Base-by-base conservation (phyloP, 2,113 vertebrate species). In the Mus spicilegus region DNA sequence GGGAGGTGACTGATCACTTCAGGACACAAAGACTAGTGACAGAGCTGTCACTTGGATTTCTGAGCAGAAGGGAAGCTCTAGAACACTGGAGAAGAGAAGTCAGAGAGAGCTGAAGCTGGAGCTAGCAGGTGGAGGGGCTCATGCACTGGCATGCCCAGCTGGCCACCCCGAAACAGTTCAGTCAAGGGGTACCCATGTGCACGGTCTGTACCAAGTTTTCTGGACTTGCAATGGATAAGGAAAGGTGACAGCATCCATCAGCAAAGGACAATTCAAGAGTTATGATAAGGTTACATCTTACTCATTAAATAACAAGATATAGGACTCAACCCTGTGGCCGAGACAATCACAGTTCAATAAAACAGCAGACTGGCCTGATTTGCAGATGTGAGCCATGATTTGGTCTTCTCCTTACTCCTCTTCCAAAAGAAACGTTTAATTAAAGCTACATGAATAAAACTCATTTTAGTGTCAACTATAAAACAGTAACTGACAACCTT, bases 271-370 rank as follows among this genome's bases (percentile, higher is more conserved):
- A 9, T 72, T 26, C 30, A 89, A 13, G 33, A 13, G 17, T 13
- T 8, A 86, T 12, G 3, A 88, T 70, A 85, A 78, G 28, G 19
- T 69, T 42, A 13, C 5, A 63, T 46, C 28, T 36, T 69, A 20
- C 4, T 94, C 42, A 17, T 84, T 20, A 90, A 87, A 19, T 54
- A 70, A 80, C 17, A 76, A 28, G 24, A 58, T 51, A 39, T 3
- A 94, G 94, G 75, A 54, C 33, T 89, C 51, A 94, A 87, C 92
- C 51, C 70, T 90, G 46, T 49, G 78, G 11, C 9, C 76, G 67
- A 93, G 80, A 13, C 65, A 77, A 91, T 39, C 26, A 28, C 73
- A 77, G 51, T 77, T 94, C 69, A 94, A 95, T 46, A 94, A 96
- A 58, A 36, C 56, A 63, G 94, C 56, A 93, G 90, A 87, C 6